These are phyloP conservation scores for Clinocottus analis DNA, from an alignment of 2,113 vertebrate species.

Conservation along the genomic window DNA sequence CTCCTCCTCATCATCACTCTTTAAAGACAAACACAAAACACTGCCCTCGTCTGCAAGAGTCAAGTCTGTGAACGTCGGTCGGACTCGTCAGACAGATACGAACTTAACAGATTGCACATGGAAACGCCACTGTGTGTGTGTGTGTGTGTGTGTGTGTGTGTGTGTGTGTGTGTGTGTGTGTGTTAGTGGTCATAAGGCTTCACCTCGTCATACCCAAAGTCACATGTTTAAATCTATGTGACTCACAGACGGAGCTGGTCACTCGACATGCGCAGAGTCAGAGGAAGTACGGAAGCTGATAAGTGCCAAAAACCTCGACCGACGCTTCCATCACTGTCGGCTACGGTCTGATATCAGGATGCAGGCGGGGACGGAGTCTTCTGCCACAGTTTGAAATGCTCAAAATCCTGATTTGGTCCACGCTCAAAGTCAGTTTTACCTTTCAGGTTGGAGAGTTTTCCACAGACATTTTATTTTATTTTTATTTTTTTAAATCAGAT, in stretches of 20 bases:
- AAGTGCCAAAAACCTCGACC: background rate
- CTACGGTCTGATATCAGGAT: background rate
- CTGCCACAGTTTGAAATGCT: background rate
- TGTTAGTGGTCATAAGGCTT: constrained; percentile 17
- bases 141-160: too few relatives aligned
- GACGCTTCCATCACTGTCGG: background rate
- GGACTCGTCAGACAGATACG: constrained; percentile 1
- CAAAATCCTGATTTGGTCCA: background rate
- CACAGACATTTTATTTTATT: background rate
- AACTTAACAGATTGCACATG: constrained; percentile 26
- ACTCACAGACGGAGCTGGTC: background rate
- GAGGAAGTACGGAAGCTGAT: constrained; percentile 3
- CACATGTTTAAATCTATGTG: constrained; percentile 3
- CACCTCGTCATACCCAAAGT: constrained; percentile 6
- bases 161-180: constrained; percentile 5
- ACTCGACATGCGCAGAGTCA: background rate
- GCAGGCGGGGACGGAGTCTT: background rate
- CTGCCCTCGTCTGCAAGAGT: constrained; percentile 15
- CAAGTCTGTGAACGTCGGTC: background rate
- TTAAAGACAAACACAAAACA: constrained; percentile 43
- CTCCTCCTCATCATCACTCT: constrained; percentile 38
- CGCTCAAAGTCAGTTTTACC: background rate
- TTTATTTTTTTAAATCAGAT: too few relatives aligned
- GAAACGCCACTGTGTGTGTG: constrained; percentile 13
- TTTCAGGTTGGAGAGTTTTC: background rate